A percentile compares a stretch with the other conserved stretches of the same genome.
Conservation (phyloP, 2,888 invertebrate species). For the Phania funesta region DNA sequence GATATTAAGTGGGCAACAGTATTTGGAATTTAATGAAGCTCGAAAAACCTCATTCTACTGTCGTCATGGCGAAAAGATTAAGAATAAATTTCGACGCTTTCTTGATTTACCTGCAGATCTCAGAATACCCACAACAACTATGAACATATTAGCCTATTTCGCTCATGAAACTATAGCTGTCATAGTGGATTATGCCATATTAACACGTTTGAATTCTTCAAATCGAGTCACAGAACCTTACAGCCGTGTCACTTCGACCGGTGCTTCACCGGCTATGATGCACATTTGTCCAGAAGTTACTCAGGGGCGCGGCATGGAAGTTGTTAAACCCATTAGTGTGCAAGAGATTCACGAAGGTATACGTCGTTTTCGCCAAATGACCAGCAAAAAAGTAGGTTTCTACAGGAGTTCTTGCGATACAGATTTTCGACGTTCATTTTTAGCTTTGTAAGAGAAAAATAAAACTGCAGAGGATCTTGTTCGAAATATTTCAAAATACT, state of each 20-base stretch:
- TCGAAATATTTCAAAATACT: too few relatives aligned
- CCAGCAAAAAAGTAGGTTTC: conserved; percentile 76
- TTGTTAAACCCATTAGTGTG: conserved; percentile 87
- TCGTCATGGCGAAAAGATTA: conserved; percentile 81
- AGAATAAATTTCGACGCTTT: conserved; percentile 84
- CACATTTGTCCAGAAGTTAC: conserved; percentile 80
- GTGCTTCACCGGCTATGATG: conserved; percentile 78
- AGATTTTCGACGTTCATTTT: conserved; percentile 75
- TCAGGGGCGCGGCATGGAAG: conserved; percentile 83
- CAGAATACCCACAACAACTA: conserved; percentile 83
- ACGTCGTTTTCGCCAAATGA: conserved; percentile 82
- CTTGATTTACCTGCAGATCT: conserved; percentile 84
- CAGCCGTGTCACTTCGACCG: conserved; percentile 82
- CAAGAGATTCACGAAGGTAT: conserved; percentile 92
- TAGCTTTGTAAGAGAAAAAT: conserved; percentile 74
- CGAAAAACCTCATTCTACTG: conserved; percentile 87
- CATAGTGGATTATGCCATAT: conserved; percentile 90
- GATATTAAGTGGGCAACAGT: conserved; percentile 83
- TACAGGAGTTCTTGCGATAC: conserved; percentile 77
- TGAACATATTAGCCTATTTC: conserved; percentile 90
- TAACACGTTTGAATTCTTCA: conserved; percentile 89
- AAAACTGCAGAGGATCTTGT: not conserved
- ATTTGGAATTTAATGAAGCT: conserved; percentile 90
- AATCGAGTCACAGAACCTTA: conserved; percentile 86
- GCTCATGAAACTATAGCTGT: conserved; percentile 95